Conservation (phyloP, 2,888 invertebrate species). For the Blera fallax region DNA sequence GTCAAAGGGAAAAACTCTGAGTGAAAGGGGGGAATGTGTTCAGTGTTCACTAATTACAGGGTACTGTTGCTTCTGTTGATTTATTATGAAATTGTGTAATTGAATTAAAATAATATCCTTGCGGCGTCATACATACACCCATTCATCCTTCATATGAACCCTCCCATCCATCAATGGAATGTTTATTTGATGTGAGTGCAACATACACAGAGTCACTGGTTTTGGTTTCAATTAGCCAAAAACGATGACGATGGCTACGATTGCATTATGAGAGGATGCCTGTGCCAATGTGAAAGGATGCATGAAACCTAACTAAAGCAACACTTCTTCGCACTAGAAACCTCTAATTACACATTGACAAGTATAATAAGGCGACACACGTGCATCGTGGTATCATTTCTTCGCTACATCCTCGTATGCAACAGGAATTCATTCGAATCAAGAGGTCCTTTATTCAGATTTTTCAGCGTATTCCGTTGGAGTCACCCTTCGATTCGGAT, state of each 20-base stretch:
- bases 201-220: conserved; percentile 24
- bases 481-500: background rate
- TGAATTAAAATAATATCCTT: conserved; percentile 58
- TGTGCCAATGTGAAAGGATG: background rate
- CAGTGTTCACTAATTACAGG: conserved; percentile 33
- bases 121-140: background rate
- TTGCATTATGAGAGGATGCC: background rate
- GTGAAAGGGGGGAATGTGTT: background rate
- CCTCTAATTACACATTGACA: conserved; percentile 1
- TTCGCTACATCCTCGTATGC: background rate
- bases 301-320: background rate
- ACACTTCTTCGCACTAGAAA: background rate
- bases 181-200: conserved; percentile 52
- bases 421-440: conserved; percentile 17
- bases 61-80: conserved; percentile 25
- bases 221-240: conserved; percentile 42
- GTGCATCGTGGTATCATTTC: background rate
- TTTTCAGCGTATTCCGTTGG: background rate
- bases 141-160: background rate
- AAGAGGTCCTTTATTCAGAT: conserved; percentile 2
- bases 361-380: background rate
- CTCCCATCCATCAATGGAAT: conserved; percentile 31
- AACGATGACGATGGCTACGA: background rate
- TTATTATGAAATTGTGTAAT: conserved; percentile 47
- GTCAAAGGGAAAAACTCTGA: background rate